phyloP scores from a whole-genome alignment of 2,888 invertebrate species.

The Pyrrhia umbra region DNA sequence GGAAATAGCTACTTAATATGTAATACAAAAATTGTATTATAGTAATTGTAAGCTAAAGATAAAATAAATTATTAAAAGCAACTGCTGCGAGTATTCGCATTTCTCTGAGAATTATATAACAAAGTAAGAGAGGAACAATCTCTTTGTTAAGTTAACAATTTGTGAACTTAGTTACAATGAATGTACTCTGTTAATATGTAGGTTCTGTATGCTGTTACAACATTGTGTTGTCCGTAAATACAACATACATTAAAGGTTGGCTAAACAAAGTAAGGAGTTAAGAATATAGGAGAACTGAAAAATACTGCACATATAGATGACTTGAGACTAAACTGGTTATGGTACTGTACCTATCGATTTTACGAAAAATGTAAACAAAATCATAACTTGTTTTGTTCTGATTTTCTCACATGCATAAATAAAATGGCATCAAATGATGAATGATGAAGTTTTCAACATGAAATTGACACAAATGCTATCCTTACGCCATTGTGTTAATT shows the following conservation, averaged over 20 bases:
- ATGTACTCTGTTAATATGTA: conserved; percentile 3
- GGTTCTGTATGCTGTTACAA: conserved; percentile 16
- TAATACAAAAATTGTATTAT: neutral
- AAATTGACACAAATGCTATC: no score
- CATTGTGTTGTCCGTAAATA: conserved; percentile 29
- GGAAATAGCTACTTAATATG: no score
- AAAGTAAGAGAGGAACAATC: conserved; percentile 36
- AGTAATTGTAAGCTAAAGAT: conserved; percentile 2
- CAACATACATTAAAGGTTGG: no score
- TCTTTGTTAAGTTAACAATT: conserved; percentile 48
- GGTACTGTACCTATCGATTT: no score
- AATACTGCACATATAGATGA: neutral
- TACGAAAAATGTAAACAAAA: no score
- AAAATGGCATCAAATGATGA: no score
- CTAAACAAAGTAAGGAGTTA: neutral
- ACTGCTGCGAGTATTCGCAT: conserved; percentile 16
- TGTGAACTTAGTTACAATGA: conserved; percentile 38
- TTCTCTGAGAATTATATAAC: conserved; percentile 42
- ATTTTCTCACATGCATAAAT: no score
- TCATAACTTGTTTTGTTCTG: no score
- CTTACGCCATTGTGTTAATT: no score
- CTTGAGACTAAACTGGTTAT: no score
- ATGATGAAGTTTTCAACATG: no score
- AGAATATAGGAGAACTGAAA: neutral
- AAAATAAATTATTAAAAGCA: conserved; percentile 14